Evolutionary conservation across 2,797 vertebrate species (phyloP).

Genomic region (Enteromius paludinosus): DNA sequence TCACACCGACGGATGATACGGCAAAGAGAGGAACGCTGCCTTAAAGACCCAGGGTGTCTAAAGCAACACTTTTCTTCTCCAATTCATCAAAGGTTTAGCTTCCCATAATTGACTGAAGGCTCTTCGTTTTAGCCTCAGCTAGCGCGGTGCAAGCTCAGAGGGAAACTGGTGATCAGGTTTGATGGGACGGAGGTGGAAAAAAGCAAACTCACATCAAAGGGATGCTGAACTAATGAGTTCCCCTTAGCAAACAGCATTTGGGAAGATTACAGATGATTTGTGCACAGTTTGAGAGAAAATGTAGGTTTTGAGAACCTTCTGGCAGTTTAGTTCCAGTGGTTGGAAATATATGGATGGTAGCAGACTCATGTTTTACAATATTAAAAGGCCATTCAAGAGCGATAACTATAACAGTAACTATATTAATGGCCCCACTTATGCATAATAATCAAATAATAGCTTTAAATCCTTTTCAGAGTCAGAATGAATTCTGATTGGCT

Average conservation of each 20-base stretch:
- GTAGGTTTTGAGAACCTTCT: not conserved
- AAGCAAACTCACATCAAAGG: slow-evolving; percentile 27
- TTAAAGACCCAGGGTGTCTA: slow-evolving; percentile 60
- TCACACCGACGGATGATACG: slow-evolving; percentile 46
- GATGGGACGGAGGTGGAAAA: slow-evolving; percentile 6
- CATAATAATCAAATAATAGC: not conserved
- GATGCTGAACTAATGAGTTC: slow-evolving; percentile 26
- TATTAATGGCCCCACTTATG: not conserved
- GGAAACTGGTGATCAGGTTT: slow-evolving; percentile 14
- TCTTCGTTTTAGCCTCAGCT: slow-evolving; percentile 6
- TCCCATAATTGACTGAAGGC: slow-evolving; percentile 33
- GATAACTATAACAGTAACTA: not conserved
- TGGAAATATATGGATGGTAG: not conserved
- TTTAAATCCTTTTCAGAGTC: not conserved
- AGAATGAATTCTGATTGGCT: not conserved
- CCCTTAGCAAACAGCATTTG: slow-evolving; percentile 2
- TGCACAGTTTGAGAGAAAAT: not conserved
- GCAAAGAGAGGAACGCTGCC: slow-evolving; percentile 64
- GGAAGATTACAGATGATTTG: slow-evolving; percentile 20
- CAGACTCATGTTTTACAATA: not conserved
- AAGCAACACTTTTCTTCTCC: slow-evolving; percentile 28
- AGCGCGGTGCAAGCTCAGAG: not conserved
- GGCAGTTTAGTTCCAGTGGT: not conserved
- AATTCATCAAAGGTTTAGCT: slow-evolving; percentile 47
- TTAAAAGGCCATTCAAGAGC: not conserved